Conservation (phyloP, 2,888 invertebrate genomes). For the Leuctra nigra region DNA sequence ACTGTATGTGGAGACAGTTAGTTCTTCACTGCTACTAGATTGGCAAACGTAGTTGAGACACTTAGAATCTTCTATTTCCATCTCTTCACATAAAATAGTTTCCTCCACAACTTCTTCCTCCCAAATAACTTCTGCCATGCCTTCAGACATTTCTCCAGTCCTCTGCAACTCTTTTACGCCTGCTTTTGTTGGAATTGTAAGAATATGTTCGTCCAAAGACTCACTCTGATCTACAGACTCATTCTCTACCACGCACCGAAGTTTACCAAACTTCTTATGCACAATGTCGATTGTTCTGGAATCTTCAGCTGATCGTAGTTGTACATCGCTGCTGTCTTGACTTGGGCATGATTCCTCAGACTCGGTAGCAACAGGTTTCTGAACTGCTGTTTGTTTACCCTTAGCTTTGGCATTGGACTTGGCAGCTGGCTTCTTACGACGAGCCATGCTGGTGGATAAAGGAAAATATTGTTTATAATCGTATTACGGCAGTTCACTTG, state of each 20-base stretch:
- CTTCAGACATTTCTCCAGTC: conserved; percentile 16
- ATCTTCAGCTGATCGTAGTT: conserved; percentile 7
- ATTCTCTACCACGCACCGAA: conserved; percentile 44
- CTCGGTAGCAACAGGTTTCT: neutral
- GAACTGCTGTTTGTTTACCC: conserved; percentile 10
- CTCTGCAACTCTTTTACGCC: conserved; percentile 16
- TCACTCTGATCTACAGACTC: conserved; percentile 20
- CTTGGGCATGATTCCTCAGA: conserved; percentile 21
- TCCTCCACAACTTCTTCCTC: conserved; percentile 39
- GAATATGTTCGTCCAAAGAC: conserved; percentile 27
- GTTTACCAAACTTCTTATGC: conserved; percentile 53
- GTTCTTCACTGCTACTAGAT: conserved; percentile 7
- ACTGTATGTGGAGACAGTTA: neutral
- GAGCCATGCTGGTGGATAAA: no score
- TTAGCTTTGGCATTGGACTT: conserved; percentile 20
- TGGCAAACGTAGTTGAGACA: conserved; percentile 19
- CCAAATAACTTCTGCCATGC: conserved; percentile 30
- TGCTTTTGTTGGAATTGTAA: conserved; percentile 23
- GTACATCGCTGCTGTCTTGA: conserved; percentile 18
- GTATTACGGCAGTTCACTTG: no score
- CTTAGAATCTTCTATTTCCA: conserved; percentile 37
- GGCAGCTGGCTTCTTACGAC: conserved; percentile 26
- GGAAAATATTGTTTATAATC: no score
- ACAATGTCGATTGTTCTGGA: conserved; percentile 15
- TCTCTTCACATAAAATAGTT: conserved; percentile 38